A percentile compares a stretch with the other conserved stretches of the same genome.
phyloP scores from a whole-genome alignment of 2,113 vertebrate genomes.

The Odontophorus gujanensis region DNA sequence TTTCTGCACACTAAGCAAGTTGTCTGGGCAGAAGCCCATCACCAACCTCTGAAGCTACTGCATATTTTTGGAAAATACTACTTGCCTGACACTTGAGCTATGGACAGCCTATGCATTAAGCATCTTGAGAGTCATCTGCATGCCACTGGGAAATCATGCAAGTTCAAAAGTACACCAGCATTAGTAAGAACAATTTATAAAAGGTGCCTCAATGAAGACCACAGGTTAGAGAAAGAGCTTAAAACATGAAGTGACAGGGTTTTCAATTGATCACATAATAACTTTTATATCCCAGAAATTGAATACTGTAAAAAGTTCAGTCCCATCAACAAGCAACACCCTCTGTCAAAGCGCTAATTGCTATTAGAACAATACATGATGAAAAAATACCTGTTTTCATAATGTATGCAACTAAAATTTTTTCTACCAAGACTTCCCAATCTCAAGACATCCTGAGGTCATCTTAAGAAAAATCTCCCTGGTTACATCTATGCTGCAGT shows the following conservation, averaged over 20 bases:
- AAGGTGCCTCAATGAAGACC: background rate
- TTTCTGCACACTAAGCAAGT: background rate
- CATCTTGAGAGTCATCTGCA: background rate
- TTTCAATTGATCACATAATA: background rate
- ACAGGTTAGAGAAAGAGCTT: background rate
- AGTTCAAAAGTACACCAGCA: background rate
- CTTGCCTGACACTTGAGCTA: background rate
- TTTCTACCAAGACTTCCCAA: background rate
- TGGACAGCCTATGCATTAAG: rapidly evolving
- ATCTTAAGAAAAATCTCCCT: background rate
- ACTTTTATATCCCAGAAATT: background rate
- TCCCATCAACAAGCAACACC: background rate
- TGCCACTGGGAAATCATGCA: background rate
- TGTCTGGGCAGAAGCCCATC: background rate
- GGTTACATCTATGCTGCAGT: rapidly evolving
- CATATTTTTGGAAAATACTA: background rate
- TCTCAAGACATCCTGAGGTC: background rate
- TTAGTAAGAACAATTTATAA: background rate
- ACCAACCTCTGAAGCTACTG: background rate
- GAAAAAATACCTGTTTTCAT: background rate
- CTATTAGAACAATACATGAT: background rate
- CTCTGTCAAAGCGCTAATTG: background rate
- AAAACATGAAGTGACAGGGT: background rate
- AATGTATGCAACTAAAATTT: background rate
- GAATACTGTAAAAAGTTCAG: background rate